Conservation (phyloP, 1,140 invertebrate genomes). For the Stegodyphus mimosarum region DNA sequence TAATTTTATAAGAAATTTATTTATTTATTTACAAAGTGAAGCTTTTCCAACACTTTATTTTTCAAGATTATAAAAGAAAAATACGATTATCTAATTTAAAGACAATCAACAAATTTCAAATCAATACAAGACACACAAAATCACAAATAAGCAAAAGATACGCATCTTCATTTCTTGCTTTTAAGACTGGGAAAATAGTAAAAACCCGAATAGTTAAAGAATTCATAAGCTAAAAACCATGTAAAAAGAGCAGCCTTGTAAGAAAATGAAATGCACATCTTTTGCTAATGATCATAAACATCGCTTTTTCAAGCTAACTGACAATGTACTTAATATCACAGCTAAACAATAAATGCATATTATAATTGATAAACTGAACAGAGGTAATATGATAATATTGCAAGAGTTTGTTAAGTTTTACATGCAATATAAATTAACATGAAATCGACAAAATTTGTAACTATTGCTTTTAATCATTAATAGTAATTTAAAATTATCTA, state of each 20-base stretch:
- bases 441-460: no score
- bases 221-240: neutral
- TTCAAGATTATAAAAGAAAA: no score
- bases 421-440: no score
- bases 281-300: constrained; percentile 1
- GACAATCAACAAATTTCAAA: constrained; percentile 12
- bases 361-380: neutral
- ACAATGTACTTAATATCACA: constrained; percentile 47
- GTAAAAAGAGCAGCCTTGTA: neutral
- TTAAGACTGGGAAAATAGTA: neutral
- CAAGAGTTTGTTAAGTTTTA: no score
- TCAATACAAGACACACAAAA: constrained; percentile 26
- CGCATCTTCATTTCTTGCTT: neutral
- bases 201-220: neutral
- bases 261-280: constrained; percentile 26
- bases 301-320: neutral
- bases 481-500: no score
- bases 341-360: constrained; percentile 57
- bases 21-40: no score
- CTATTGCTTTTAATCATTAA: no score
- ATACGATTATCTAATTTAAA: no score
- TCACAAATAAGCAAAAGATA: constrained; percentile 32
- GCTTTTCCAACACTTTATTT: no score
- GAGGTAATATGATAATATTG: no score
- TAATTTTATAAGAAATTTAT: no score